Conservation (phyloP, 2,797 vertebrate genomes). For the Xyrichtys novacula region DNA sequence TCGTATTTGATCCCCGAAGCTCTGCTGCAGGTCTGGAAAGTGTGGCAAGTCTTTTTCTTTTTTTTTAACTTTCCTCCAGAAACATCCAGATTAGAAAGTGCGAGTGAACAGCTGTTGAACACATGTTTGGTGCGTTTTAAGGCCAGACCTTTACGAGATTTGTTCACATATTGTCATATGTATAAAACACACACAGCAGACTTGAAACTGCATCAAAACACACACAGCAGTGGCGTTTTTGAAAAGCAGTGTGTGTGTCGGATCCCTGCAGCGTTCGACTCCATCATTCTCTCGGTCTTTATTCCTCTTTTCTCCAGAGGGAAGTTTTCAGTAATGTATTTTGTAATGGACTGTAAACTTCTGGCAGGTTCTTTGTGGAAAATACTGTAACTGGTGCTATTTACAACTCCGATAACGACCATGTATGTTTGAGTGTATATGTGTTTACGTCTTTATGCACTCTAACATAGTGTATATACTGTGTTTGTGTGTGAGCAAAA, state of each 20-base stretch:
- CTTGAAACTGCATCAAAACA: slow-evolving; percentile 13
- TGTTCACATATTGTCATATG: slow-evolving; percentile 36
- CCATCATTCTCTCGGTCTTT: slow-evolving; percentile 28
- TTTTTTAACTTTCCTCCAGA: slow-evolving; percentile 55
- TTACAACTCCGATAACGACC: slow-evolving; percentile 59
- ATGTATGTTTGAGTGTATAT: slow-evolving; percentile 4
- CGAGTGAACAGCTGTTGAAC: slow-evolving; percentile 68
- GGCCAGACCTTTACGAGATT: slow-evolving; percentile 22
- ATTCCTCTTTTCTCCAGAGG: slow-evolving; percentile 34
- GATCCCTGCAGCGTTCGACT: slow-evolving; percentile 27
- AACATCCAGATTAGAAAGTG: slow-evolving; percentile 56
- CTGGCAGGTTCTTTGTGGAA: slow-evolving; percentile 52
- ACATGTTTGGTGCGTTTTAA: slow-evolving; percentile 52
- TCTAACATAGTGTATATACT: background rate
- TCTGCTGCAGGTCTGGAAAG: slow-evolving; percentile 70
- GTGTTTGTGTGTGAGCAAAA: slow-evolving; percentile 12
- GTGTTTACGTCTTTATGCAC: background rate
- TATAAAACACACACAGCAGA: slow-evolving; percentile 10
- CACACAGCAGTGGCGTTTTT: slow-evolving; percentile 16
- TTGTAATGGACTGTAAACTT: slow-evolving; percentile 68
- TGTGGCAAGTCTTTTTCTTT: slow-evolving; percentile 47
- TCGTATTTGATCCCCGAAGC: slow-evolving; percentile 58
- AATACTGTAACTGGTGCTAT: slow-evolving; percentile 54
- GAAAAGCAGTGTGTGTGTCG: slow-evolving; percentile 29
- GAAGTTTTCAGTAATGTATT: slow-evolving; percentile 71